These are phyloP conservation scores for Chouioia cunea DNA, from an alignment of 2,888 invertebrate genomes.

Conservation along the genomic window DNA sequence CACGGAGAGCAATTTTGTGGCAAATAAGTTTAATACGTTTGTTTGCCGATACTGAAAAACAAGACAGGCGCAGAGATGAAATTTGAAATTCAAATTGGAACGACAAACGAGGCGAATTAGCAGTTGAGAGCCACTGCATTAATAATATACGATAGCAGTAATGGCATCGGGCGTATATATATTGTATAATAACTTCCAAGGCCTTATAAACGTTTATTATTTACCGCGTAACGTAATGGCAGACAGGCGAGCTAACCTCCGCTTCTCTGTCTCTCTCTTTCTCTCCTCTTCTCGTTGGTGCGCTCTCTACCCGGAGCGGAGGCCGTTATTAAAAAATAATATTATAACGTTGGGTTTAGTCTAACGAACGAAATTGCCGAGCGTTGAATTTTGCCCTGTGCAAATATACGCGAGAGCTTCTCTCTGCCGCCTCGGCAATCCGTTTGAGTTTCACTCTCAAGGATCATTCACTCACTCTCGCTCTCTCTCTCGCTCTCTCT, in stretches of 20 bases:
- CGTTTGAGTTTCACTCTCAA: conserved; percentile 44
- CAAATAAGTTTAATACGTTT: conserved; percentile 42
- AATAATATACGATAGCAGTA: conserved; percentile 69
- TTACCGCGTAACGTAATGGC: conserved; percentile 68
- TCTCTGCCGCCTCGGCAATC: conserved; percentile 34
- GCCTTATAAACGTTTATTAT: conserved; percentile 69
- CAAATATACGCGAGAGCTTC: conserved; percentile 41
- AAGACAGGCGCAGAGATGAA: conserved; percentile 30
- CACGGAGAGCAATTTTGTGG: background rate
- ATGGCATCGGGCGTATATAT: conserved; percentile 68
- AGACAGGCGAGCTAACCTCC: conserved; percentile 58
- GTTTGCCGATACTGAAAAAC: conserved; percentile 43
- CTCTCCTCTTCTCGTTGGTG: conserved; percentile 30
- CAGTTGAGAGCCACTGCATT: conserved; percentile 67
- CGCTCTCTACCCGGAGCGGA: conserved; percentile 44
- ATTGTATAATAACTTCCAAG: conserved; percentile 69
- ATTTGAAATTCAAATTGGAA: conserved; percentile 48
- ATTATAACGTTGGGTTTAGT: conserved; percentile 59
- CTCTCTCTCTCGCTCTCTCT: conserved; percentile 29
- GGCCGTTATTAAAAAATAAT: conserved; percentile 67
- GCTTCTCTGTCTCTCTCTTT: conserved; percentile 51
- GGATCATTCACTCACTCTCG: conserved; percentile 33
- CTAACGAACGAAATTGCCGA: conserved; percentile 55
- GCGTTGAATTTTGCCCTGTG: conserved; percentile 53
- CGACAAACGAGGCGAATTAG: conserved; percentile 46